Conservation (phyloP, 37 sponge, comb jelly and placozoan genomes). For the Aplysina aerophoba region DNA sequence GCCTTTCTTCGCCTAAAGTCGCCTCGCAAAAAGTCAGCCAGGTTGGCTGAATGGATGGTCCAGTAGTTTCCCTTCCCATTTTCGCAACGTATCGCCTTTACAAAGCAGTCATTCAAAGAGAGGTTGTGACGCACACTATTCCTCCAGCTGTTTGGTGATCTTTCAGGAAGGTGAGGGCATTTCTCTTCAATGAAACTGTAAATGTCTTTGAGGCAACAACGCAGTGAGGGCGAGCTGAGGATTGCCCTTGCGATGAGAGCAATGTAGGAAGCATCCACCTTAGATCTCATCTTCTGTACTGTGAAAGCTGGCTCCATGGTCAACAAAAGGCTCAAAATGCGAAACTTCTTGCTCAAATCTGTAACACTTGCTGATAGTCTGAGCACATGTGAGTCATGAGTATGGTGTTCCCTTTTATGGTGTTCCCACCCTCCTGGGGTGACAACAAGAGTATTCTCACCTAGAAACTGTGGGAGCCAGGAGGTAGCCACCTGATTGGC, state of each 20-base stretch:
- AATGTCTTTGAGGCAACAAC: constrained; percentile 63
- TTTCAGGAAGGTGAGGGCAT: constrained; percentile 55
- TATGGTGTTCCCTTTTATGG: too few species aligned
- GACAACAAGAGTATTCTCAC: constrained; percentile 3
- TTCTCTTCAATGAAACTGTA: constrained; percentile 54
- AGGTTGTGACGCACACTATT: constrained; percentile 84
- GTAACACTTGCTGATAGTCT: too few species aligned
- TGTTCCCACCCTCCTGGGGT: constrained; percentile 6
- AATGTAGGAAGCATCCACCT: constrained; percentile 55
- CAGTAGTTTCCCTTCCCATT: constrained; percentile 83
- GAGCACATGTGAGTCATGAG: too few species aligned
- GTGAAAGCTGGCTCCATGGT: not conserved
- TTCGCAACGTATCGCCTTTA: constrained; percentile 66
- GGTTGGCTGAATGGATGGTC: constrained; percentile 77
- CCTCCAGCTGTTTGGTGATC: constrained; percentile 66
- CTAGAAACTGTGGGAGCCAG: not conserved
- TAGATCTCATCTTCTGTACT: not conserved
- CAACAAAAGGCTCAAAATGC: not conserved
- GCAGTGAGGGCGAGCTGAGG: constrained; percentile 47
- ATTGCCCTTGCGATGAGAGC: constrained; percentile 81
- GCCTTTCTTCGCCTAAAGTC: constrained; percentile 52
- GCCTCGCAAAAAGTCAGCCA: constrained; percentile 68
- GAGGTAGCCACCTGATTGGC: not conserved
- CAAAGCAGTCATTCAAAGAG: constrained; percentile 77
- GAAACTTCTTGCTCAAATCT: not conserved